These are phyloP conservation scores for Seira sanloemensis DNA, from an alignment of 2,888 invertebrate species.

Conservation along the genomic window DNA sequence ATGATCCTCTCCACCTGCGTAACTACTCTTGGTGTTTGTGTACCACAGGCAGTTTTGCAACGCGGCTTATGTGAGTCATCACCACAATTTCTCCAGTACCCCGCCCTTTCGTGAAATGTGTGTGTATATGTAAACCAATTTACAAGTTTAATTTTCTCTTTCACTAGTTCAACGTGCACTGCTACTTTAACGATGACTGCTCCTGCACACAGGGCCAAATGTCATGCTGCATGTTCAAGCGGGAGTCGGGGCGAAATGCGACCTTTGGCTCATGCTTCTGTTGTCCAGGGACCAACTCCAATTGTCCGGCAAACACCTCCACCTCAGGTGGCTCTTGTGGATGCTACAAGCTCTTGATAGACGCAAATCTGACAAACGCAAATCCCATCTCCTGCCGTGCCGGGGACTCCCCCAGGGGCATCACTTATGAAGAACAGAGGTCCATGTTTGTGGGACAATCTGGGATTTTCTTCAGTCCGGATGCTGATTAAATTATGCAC, in stretches of 20 bases:
- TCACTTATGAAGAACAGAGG: not conserved
- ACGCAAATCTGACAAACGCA: not conserved
- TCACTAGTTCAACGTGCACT: conserved; percentile 12
- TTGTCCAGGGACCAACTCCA: not conserved
- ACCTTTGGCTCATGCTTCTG: not conserved
- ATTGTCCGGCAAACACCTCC: not conserved
- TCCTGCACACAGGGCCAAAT: not conserved
- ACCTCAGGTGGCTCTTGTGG: not conserved
- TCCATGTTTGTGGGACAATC: not conserved
- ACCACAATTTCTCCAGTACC: not conserved
- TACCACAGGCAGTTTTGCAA: not conserved
- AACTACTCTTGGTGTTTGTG: not conserved
- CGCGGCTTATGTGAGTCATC: not conserved
- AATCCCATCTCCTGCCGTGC: not conserved
- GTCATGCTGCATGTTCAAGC: conserved; percentile 1
- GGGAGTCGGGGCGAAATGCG: not conserved
- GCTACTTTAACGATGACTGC: conserved; percentile 16
- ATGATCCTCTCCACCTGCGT: not conserved
- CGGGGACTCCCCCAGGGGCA: not conserved
- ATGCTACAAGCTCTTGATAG: not conserved
- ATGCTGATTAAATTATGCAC: not conserved
- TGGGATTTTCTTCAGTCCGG: not conserved
- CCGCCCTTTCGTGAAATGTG: too few species aligned
- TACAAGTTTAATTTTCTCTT: too few species aligned
- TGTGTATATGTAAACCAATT: too few species aligned